phyloP scores from a whole-genome alignment of 1,140 invertebrate species.

The Conus ventricosus region DNA sequence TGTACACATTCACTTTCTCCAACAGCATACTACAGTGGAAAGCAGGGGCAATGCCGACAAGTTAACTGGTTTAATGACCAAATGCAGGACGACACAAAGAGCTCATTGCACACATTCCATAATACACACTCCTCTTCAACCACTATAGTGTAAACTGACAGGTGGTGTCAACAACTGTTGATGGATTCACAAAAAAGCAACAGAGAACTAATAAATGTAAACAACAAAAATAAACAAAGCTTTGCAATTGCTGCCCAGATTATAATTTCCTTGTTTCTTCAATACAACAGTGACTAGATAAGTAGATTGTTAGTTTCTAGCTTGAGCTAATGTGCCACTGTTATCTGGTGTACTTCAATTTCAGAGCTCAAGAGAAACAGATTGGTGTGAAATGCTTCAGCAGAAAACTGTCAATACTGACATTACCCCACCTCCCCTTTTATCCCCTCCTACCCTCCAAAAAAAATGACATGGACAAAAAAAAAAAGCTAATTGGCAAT shows the following conservation, averaged over 20 bases:
- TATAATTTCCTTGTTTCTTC: no score
- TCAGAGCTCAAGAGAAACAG: neutral
- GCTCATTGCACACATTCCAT: constrained; percentile 3
- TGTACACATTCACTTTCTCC: neutral
- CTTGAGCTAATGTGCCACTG: no score
- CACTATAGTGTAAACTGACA: neutral
- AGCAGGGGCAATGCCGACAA: neutral
- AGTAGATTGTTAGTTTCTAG: no score
- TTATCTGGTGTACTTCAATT: no score
- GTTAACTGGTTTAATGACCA: neutral
- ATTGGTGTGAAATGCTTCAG: neutral
- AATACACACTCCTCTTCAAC: no score
- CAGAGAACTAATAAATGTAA: no score
- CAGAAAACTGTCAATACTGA: neutral
- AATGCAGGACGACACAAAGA: neutral
- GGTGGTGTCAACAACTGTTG: neutral
- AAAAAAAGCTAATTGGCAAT: neutral
- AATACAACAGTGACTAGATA: no score
- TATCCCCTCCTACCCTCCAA: no score
- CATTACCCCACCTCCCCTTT: no score
- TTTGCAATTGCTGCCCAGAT: no score
- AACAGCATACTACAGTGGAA: neutral
- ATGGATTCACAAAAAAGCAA: neutral
- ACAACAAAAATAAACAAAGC: no score
- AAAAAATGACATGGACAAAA: neutral